Base-by-base conservation (phyloP, 2,113 vertebrate genomes). In the Anarhynchus alexandrinus region DNA sequence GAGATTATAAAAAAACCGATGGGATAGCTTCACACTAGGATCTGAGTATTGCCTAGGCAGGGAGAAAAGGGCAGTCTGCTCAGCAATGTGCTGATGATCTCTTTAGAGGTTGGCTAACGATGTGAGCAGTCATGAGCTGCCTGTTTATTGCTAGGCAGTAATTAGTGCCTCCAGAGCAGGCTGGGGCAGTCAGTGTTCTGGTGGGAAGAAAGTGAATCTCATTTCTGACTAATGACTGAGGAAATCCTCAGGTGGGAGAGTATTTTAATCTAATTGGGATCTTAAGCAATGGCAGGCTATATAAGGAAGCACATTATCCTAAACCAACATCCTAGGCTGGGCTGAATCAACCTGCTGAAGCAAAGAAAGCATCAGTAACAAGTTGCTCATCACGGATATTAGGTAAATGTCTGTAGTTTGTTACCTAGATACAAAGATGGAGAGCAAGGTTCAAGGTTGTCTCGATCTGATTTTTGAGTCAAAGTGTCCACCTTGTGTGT, bases 191-290 rank as follows among this genome's bases (percentile, higher is more conserved):
- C 34, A 82, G 59, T 45, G 84, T 57, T 87, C 93, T 95, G 86
- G 30, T 84, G 81, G 86, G 92, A 86, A 82, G 87, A 91, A 90
- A 91, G 74, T 54, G 70, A 80, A 88, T 95, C 93, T 96, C 29
- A 62, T 96, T 95, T 95, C 90, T 96, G 74, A 27, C 78, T 96
- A 96, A 96, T 90, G 82, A 90, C 71, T 10, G 5, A 94, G 71
- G 82, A 94, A 94, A 86, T 96, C 82, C 64, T 85, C 58, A 38
- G 70, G 54, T 95, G 58, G 87, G 78, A 62, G 71, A 80, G 36
- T 79, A 52, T 89, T 94, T 89, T 87, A 67, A 82, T 55, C 81
- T 96, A 94, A 97, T 79, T 84, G 92, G 87, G 78, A 32, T 71
- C 67, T 84, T 78, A 88, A 88, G 74, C 64, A 87, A n/a, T 2